Percentiles rank a stretch among this genome's conserved stretches.
phyloP scores from a whole-genome alignment of 53 echinoderm and acorn worm species.

The Echinarachnius parma region DNA sequence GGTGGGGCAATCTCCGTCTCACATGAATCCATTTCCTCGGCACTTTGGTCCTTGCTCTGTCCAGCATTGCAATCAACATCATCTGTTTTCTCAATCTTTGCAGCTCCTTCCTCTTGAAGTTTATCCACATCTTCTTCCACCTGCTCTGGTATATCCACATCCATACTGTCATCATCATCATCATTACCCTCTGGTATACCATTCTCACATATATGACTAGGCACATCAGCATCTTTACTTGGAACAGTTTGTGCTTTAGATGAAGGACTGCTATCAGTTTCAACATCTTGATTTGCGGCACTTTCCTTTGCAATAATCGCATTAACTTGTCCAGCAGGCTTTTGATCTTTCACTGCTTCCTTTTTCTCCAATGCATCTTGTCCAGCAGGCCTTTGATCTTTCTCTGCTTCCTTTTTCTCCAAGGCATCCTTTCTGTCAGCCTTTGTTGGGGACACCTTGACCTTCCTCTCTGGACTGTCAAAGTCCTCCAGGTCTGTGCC shows the following conservation, averaged over 20 bases:
- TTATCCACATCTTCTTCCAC: background rate
- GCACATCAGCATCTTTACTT: too few species aligned
- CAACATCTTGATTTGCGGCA: too few species aligned
- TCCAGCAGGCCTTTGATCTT: constrained; percentile 1
- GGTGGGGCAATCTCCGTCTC: too few species aligned
- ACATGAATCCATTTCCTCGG: too few species aligned
- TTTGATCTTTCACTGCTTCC: constrained; percentile 11
- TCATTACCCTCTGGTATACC: too few species aligned
- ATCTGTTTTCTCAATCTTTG: background rate
- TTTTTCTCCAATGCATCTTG: background rate
- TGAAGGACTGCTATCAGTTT: too few species aligned
- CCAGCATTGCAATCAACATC: background rate
- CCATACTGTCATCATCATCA: too few species aligned
- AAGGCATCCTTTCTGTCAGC: background rate
- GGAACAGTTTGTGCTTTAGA: too few species aligned
- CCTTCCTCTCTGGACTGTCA: constrained; percentile 37
- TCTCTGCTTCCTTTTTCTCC: background rate
- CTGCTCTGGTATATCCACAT: background rate
- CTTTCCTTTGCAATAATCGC: too few species aligned
- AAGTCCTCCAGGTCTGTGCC: constrained; percentile 33
- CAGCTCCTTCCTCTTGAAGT: constrained; percentile 2
- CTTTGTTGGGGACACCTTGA: constrained; percentile 1
- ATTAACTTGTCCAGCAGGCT: too few species aligned
- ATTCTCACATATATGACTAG: too few species aligned
- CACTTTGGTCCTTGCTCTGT: background rate